Conservation (phyloP, 2,797 vertebrate species). For the Gastrophryne carolinensis region DNA sequence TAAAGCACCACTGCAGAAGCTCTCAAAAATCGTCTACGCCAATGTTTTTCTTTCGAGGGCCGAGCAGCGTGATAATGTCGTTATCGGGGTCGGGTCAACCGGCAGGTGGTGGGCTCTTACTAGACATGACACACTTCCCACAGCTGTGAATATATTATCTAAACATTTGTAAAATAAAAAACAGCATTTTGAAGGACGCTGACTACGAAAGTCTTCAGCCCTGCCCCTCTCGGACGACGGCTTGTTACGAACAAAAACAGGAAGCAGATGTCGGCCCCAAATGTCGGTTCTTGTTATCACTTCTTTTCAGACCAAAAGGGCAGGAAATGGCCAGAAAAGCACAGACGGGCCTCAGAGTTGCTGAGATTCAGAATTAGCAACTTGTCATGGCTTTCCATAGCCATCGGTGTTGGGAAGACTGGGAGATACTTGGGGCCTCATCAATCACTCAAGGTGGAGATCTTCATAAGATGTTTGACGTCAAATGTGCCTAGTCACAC, state of each 20-base stretch:
- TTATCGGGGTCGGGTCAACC: not conserved
- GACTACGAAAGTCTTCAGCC: not conserved
- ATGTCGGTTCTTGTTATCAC: not conserved
- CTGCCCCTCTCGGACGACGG: not conserved
- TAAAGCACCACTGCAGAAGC: no score
- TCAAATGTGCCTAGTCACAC: no score
- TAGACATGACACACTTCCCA: not conserved
- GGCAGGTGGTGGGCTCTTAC: no score
- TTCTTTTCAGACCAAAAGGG: not conserved
- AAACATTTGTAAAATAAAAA: not conserved
- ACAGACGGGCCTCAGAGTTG: not conserved
- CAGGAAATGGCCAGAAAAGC: conserved; percentile 10
- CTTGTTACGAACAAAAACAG: conserved; percentile 22
- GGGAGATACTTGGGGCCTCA: not conserved
- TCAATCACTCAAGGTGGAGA: no score
- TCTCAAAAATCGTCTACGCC: no score
- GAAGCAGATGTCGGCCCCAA: conserved; percentile 33
- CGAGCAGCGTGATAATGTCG: not conserved
- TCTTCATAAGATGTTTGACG: no score
- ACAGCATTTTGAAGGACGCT: not conserved
- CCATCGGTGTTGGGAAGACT: not conserved
- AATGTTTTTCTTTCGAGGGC: not conserved
- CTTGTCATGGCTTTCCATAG: not conserved
- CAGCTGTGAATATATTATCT: not conserved
- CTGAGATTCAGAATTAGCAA: not conserved